phyloP scores from a whole-genome alignment of 2,113 vertebrate genomes.

The Seriola quinqueradiata region DNA sequence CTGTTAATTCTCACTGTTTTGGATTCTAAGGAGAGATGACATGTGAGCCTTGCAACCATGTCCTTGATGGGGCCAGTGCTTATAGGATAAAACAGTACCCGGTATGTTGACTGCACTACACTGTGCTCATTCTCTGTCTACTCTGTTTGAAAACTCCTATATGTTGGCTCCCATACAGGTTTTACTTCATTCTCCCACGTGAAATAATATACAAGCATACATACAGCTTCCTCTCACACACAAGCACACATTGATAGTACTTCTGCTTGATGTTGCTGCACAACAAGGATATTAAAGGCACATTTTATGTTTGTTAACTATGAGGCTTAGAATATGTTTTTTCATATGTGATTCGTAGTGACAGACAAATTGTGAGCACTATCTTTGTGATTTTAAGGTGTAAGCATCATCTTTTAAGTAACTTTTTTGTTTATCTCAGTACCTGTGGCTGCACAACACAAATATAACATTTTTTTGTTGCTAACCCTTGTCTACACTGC shows the following conservation, averaged over 20 bases:
- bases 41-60: slow-evolving; percentile 79
- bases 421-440: neutral
- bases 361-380: neutral
- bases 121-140: neutral
- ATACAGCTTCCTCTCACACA: slow-evolving; percentile 40
- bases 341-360: neutral
- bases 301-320: neutral
- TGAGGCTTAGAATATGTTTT: neutral
- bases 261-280: slow-evolving; percentile 47
- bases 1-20: slow-evolving; percentile 41
- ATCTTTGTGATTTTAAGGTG: neutral
- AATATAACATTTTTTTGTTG: neutral
- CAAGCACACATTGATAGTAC: slow-evolving; percentile 5
- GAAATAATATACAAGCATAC: neutral
- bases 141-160: neutral
- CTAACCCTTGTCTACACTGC: neutral
- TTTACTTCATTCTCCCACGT: neutral
- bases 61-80: slow-evolving; percentile 66
- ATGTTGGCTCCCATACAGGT: neutral
- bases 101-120: slow-evolving; percentile 71
- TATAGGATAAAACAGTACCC: slow-evolving; percentile 74
- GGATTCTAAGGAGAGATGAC: slow-evolving; percentile 78
- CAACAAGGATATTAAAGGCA: slow-evolving; percentile 14
- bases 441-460: neutral
- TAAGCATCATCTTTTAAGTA: neutral